Conservation (phyloP, 2,797 vertebrate genomes). For the Podarcis siculus region DNA sequence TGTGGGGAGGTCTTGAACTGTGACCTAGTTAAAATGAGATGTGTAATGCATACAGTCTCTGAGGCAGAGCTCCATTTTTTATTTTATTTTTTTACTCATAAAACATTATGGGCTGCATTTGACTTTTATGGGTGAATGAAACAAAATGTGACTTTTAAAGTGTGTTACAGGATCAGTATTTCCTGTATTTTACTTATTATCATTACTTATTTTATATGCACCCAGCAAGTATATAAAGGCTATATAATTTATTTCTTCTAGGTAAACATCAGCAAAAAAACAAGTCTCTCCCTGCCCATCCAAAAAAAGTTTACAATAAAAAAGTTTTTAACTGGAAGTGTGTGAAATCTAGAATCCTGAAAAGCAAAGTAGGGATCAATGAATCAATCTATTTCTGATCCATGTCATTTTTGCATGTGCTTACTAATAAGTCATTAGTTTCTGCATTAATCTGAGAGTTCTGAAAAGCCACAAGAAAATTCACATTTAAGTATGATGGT, state of each 20-base stretch:
- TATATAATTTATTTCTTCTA: background rate
- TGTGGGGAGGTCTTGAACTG: slow-evolving; percentile 78
- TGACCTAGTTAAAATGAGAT: slow-evolving; percentile 81
- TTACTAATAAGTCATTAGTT: background rate
- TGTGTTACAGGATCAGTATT: slow-evolving; percentile 35
- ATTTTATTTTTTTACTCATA: slow-evolving; percentile 55
- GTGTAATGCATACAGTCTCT: slow-evolving; percentile 63
- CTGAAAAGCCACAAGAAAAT: background rate
- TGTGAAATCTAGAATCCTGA: background rate
- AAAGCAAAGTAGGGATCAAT: slow-evolving; percentile 1
- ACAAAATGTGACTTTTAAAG: slow-evolving; percentile 70
- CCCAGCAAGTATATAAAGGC: background rate
- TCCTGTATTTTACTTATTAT: slow-evolving; percentile 64
- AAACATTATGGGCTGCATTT: slow-evolving; percentile 65
- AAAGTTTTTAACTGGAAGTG: background rate
- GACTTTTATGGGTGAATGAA: slow-evolving; percentile 68
- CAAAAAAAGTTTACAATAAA: background rate
- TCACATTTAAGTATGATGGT: background rate
- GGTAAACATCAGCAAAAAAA: background rate
- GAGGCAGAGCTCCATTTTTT: slow-evolving; percentile 52
- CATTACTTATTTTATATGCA: background rate
- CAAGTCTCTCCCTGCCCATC: background rate
- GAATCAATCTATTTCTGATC: background rate
- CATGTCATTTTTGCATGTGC: background rate
- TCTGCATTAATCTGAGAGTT: background rate